Conservation (phyloP, 1,140 invertebrate species). For the Apis florea region DNA sequence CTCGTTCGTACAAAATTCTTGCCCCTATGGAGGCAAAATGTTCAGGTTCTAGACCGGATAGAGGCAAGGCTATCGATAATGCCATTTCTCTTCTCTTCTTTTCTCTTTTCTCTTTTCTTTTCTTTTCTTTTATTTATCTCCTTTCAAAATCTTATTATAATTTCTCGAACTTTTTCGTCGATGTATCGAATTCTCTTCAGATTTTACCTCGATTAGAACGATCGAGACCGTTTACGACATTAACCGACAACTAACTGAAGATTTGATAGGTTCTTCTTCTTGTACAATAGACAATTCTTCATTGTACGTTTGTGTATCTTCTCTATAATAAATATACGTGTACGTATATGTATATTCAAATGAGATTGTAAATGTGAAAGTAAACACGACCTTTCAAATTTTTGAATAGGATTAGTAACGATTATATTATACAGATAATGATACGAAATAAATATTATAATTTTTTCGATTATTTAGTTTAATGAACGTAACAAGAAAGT, state of each 20-base stretch:
- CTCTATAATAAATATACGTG: not conserved
- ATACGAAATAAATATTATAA: not conserved
- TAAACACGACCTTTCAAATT: constrained; percentile 54
- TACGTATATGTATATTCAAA: not conserved
- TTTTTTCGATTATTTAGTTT: not conserved
- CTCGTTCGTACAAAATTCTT: constrained; percentile 51
- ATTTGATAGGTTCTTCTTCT: constrained; percentile 6
- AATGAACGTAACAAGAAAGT: not conserved
- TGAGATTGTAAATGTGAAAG: constrained; percentile 5
- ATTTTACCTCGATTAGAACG: constrained; percentile 12
- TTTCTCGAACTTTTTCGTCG: not conserved
- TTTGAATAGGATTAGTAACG: not conserved
- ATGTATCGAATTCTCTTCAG: not conserved
- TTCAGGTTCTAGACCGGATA: constrained; percentile 58
- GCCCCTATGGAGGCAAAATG: constrained; percentile 47
- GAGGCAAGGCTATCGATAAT: constrained; percentile 62
- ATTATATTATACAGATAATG: not conserved
- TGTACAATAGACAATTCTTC: not conserved
- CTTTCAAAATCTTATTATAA: not conserved
- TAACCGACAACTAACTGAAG: constrained; percentile 43
- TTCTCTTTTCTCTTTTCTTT: not conserved
- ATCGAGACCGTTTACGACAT: constrained; percentile 47
- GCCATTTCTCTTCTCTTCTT: constrained; percentile 52
- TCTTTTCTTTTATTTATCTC: not conserved
- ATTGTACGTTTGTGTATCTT: not conserved